Evolutionary conservation across 2,888 invertebrate genomes (phyloP).

Genomic region (Synanthedon vespiformis): DNA sequence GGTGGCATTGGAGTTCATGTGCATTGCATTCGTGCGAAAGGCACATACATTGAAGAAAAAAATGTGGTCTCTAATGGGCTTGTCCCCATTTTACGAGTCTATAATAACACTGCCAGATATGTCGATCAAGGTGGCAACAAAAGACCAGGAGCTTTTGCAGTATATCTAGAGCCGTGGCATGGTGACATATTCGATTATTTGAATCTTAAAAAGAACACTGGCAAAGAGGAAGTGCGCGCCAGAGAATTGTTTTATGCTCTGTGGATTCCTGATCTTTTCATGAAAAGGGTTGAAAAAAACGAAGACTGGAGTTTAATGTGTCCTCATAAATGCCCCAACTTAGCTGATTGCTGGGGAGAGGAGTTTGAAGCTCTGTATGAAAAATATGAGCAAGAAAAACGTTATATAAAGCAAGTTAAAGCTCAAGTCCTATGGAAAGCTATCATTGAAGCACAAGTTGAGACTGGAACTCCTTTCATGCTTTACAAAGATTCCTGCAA

Average conservation of each 20-base stretch:
- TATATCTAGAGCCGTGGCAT: slow-evolving; percentile 99
- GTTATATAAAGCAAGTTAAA: slow-evolving; percentile 75
- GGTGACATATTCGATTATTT: slow-evolving; percentile 96
- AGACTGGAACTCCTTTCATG: slow-evolving; percentile 99
- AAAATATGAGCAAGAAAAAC: slow-evolving; percentile 86
- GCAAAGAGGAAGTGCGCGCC: slow-evolving; percentile 94
- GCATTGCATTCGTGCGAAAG: slow-evolving; percentile 93
- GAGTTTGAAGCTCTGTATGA: slow-evolving; percentile 91
- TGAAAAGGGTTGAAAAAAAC: slow-evolving; percentile 90
- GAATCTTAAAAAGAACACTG: slow-evolving; percentile 94
- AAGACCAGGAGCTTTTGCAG: slow-evolving; percentile 96
- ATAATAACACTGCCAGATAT: slow-evolving; percentile 95
- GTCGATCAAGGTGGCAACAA: slow-evolving; percentile 99
- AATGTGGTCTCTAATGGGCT: slow-evolving; percentile 95
- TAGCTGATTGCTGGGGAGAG: slow-evolving; percentile 94
- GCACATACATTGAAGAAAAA: slow-evolving; percentile 92
- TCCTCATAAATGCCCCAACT: slow-evolving; percentile 91
- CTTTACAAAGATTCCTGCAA: slow-evolving; percentile 97
- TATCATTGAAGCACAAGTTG: slow-evolving; percentile 93
- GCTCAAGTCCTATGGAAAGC: slow-evolving; percentile 95
- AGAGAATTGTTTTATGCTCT: slow-evolving; percentile 96
- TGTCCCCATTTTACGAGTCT: slow-evolving; percentile 95
- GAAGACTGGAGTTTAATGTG: slow-evolving; percentile 97
- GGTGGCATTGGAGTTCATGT: slow-evolving; percentile 98
- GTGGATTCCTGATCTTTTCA: slow-evolving; percentile 99